Evolutionary conservation across 2,113 vertebrate species (phyloP).

Genomic region (Tylochromis polylepis): DNA sequence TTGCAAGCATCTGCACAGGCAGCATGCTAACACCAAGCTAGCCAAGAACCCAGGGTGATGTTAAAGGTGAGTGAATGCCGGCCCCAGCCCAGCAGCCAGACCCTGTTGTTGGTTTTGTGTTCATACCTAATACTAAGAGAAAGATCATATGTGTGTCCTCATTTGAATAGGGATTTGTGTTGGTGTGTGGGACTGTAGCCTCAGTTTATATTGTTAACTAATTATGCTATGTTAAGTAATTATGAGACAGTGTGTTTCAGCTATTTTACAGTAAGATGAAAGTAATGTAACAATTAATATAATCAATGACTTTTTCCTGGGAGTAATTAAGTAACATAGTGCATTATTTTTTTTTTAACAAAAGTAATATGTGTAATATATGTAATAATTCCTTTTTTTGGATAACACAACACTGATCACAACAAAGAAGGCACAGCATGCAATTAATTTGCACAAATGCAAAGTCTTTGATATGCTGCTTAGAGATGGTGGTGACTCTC

Average conservation of each 20-base stretch:
- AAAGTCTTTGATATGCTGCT: background rate
- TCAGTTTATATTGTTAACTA: background rate
- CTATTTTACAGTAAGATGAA: background rate
- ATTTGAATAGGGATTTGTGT: accelerated
- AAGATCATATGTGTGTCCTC: background rate
- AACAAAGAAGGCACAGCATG: background rate
- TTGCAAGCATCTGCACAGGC: background rate
- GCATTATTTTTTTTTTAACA: accelerated
- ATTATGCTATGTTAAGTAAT: background rate
- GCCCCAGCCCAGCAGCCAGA: background rate
- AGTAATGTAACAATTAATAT: background rate
- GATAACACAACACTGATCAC: background rate
- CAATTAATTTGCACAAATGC: background rate
- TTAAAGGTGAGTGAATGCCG: background rate
- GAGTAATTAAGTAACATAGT: background rate
- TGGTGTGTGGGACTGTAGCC: background rate
- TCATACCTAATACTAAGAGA: background rate
- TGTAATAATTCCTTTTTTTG: background rate
- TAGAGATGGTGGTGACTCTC: background rate
- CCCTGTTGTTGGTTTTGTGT: background rate
- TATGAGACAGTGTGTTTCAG: background rate
- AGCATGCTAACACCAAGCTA: background rate
- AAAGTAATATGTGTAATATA: background rate
- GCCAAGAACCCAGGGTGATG: background rate
- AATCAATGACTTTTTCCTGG: background rate